Evolutionary conservation across 2,113 vertebrate genomes (phyloP).

Genomic region (Trachemys scripta): DNA sequence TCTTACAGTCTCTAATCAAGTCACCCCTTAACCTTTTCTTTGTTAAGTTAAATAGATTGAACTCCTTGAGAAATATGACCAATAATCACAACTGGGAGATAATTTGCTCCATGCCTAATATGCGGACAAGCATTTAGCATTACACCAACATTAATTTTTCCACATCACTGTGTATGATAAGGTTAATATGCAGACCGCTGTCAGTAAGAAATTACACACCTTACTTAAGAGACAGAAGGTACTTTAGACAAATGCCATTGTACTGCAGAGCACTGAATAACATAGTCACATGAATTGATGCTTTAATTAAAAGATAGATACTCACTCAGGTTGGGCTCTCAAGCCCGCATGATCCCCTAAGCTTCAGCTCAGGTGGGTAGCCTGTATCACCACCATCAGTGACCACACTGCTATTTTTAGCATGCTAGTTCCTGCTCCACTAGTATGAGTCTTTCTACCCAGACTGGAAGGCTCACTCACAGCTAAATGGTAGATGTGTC

Average conservation of each 20-base stretch:
- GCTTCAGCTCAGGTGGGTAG: neutral
- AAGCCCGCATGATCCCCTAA: neutral
- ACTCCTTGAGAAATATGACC: neutral
- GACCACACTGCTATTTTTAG: neutral
- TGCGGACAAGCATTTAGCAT: conserved; percentile 54
- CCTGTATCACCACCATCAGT: neutral
- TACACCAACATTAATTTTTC: conserved; percentile 66
- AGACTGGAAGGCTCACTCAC: neutral
- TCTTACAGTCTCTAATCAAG: neutral
- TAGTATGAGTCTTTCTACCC: neutral
- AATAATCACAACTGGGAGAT: conserved; percentile 55
- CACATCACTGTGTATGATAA: conserved; percentile 41
- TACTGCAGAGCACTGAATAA: neutral
- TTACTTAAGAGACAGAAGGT: neutral
- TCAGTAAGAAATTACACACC: neutral
- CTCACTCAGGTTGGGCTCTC: neutral
- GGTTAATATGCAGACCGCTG: conserved; percentile 11
- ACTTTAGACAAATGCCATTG: neutral
- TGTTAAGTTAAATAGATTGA: neutral
- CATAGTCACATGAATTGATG: neutral
- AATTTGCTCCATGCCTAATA: conserved; percentile 61
- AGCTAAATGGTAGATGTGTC: neutral
- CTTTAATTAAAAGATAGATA: neutral
- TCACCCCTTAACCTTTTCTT: neutral
- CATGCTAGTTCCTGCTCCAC: neutral